A percentile compares a stretch with the other conserved stretches of the same genome.
These are phyloP conservation scores for Sitodiplosis mosellana DNA, from an alignment of 1,140 invertebrate genomes.

Conservation along the genomic window DNA sequence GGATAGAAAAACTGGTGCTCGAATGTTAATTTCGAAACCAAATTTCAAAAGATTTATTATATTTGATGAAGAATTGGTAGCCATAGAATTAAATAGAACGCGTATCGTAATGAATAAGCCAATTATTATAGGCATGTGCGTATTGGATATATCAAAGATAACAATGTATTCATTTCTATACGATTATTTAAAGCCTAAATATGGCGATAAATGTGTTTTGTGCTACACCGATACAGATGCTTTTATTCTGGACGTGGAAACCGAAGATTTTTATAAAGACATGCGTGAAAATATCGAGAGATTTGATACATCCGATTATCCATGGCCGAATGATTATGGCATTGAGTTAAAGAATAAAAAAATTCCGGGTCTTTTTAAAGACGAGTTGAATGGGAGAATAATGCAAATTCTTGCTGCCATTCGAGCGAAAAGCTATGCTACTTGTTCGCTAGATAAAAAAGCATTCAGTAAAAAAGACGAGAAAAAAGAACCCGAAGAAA, in stretches of 20 bases:
- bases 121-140: constrained; percentile 22
- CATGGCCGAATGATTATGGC: background rate
- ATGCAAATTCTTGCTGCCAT: constrained; percentile 7
- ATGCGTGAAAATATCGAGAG: constrained; percentile 4
- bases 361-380: constrained; percentile 5
- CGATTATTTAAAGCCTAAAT: constrained; percentile 13
- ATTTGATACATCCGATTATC: constrained; percentile 9
- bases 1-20: constrained; percentile 14
- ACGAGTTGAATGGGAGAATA: constrained; percentile 6
- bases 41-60: constrained; percentile 20
- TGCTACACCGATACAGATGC: constrained; percentile 27
- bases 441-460: too few species aligned
- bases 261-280: constrained; percentile 22
- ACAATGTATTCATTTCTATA: constrained; percentile 20
- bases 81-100: constrained; percentile 19
- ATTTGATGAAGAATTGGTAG: constrained; percentile 22
- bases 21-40: constrained; percentile 20
- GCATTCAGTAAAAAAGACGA: too few species aligned
- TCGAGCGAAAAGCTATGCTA: constrained; percentile 5
- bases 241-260: constrained; percentile 19
- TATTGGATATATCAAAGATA: constrained; percentile 24
- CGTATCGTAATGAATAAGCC: constrained; percentile 23
- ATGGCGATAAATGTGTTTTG: constrained; percentile 12
- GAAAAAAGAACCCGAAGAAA: too few species aligned
- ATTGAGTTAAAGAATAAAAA: constrained; percentile 2